phyloP scores from a whole-genome alignment of 2,797 vertebrate species.

The Mormyrops boulengeri region DNA sequence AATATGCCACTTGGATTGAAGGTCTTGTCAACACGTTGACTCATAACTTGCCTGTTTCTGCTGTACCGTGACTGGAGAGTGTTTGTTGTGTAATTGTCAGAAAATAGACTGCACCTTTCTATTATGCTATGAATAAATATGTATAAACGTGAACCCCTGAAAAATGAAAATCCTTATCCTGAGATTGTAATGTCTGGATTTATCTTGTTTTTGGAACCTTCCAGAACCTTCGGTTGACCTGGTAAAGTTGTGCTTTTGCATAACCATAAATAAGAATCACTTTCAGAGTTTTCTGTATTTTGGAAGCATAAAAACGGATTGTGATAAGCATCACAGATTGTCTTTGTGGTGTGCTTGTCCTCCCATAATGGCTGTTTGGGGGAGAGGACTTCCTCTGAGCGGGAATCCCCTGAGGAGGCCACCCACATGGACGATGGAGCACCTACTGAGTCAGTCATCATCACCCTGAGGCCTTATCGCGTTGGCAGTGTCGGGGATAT shows the following conservation, averaged over 20 bases:
- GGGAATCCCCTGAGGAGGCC: not conserved
- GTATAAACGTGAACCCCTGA: not conserved
- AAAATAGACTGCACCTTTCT: not conserved
- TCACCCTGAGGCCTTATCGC: not conserved
- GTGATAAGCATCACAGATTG: not conserved
- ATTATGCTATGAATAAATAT: conserved; percentile 3
- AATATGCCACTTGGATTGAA: conserved; percentile 37
- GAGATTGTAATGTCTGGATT: not conserved
- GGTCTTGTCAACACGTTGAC: conserved; percentile 47
- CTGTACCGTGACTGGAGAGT: not conserved
- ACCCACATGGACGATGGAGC: not conserved
- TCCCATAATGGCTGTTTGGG: not conserved
- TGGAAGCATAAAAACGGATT: not conserved
- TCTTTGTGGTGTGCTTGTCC: not conserved
- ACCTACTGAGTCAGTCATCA: not conserved
- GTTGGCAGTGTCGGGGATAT: not conserved
- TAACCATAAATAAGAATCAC: not conserved
- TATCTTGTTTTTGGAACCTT: not conserved
- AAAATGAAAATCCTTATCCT: not conserved
- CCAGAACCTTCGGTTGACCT: not conserved
- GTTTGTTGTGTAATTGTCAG: not conserved
- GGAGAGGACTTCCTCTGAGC: not conserved
- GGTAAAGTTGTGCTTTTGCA: not conserved
- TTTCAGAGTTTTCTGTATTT: not conserved
- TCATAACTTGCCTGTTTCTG: conserved; percentile 36